Conservation (phyloP, 2,797 vertebrate genomes). For the Taeniopygia guttata region DNA sequence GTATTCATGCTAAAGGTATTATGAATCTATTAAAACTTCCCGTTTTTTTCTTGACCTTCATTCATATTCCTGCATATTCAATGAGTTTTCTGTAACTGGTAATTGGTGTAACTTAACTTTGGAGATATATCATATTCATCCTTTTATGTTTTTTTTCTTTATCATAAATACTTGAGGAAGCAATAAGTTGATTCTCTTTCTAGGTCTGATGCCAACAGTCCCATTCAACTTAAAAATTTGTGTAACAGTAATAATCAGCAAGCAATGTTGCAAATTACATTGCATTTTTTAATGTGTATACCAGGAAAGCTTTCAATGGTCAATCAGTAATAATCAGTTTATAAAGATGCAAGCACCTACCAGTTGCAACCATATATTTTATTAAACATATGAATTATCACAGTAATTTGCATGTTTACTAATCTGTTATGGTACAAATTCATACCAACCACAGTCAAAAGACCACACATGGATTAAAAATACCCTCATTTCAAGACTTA, state of each 20-base stretch:
- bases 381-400: conserved; percentile 28
- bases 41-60: neutral
- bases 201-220: neutral
- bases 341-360: neutral
- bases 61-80: neutral
- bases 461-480: neutral
- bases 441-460: neutral
- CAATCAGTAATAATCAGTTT: neutral
- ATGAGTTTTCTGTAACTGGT: neutral
- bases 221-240: neutral
- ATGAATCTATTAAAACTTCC: neutral
- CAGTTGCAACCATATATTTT: neutral
- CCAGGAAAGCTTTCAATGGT: neutral
- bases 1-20: neutral
- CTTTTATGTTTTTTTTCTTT: neutral
- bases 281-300: neutral
- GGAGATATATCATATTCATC: neutral
- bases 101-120: neutral
- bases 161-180: neutral
- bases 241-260: neutral
- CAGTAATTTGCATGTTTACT: neutral
- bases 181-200: neutral
- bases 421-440: neutral
- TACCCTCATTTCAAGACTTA: neutral
- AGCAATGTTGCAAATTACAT: neutral